Conservation (phyloP, 2,888 invertebrate species). For the Clepsis dumicolana region DNA sequence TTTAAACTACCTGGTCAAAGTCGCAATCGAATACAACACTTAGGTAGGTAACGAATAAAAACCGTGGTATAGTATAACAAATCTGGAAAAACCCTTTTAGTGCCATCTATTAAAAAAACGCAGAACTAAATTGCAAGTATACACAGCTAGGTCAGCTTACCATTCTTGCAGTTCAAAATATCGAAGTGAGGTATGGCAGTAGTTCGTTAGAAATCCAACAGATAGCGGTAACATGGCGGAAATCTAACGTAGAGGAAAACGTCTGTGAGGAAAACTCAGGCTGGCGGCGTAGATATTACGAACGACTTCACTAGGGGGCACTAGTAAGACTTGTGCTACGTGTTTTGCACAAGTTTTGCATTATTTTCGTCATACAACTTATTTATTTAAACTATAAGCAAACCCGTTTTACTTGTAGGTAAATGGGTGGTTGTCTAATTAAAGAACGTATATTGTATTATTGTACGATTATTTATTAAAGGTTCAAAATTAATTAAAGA, state of each 20-base stretch:
- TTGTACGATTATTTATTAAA: too few species aligned
- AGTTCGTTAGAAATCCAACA: conserved; percentile 21
- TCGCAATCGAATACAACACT: too few species aligned
- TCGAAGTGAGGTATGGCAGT: not conserved
- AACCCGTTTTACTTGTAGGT: too few species aligned
- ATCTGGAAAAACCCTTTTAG: not conserved
- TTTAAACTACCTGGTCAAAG: too few species aligned
- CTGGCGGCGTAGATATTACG: not conserved
- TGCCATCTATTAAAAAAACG: conserved; percentile 15
- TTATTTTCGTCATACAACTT: not conserved
- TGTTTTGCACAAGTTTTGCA: not conserved
- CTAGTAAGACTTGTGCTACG: not conserved
- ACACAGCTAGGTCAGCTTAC: not conserved
- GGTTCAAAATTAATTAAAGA: not conserved
- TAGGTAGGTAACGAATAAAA: too few species aligned
- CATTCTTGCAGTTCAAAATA: not conserved
- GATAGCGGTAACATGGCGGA: conserved; percentile 8
- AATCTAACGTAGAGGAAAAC: not conserved
- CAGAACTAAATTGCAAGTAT: not conserved
- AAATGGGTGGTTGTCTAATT: too few species aligned
- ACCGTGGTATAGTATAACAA: too few species aligned
- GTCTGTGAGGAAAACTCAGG: too few species aligned
- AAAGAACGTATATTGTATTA: too few species aligned
- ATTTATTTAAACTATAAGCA: too few species aligned
- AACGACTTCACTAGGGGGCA: conserved; percentile 20